These are phyloP conservation scores for Stegodyphus mimosarum DNA, from an alignment of 1,140 invertebrate genomes.

Conservation along the genomic window DNA sequence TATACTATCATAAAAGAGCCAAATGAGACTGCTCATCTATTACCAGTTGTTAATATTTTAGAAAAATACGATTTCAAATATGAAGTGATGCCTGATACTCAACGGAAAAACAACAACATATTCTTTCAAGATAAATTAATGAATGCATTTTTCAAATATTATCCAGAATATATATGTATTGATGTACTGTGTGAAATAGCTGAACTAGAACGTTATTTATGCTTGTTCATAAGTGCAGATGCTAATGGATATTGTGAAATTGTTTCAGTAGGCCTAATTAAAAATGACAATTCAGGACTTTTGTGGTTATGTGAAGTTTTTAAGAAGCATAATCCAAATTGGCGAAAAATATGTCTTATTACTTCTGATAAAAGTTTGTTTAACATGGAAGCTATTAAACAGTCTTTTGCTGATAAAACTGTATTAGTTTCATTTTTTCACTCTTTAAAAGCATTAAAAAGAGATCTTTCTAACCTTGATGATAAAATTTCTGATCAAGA, in stretches of 20 bases:
- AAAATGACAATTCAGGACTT: background rate
- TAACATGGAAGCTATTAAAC: background rate
- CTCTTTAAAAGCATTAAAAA: conserved; percentile 32
- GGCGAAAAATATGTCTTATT: conserved; percentile 16
- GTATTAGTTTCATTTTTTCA: conserved; percentile 28
- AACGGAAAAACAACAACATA: background rate
- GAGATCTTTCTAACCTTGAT: conserved; percentile 2
- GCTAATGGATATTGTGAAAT: conserved; percentile 38
- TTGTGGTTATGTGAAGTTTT: conserved; percentile 40
- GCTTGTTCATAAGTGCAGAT: conserved; percentile 26
- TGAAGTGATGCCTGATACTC: conserved; percentile 11
- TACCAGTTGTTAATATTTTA: conserved; percentile 22
- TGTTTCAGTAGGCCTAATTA: conserved; percentile 15
- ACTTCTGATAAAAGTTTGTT: background rate
- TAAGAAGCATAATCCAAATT: conserved; percentile 32
- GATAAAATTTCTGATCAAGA: background rate
- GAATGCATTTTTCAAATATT: conserved; percentile 34
- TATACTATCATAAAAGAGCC: background rate
- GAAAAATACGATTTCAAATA: conserved; percentile 24
- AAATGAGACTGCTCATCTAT: background rate
- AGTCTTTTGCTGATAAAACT: conserved; percentile 11
- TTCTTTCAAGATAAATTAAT: conserved; percentile 41
- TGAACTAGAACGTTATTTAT: conserved; percentile 25
- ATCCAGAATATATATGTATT: conserved; percentile 42
- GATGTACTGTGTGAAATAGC: conserved; percentile 39